Evolutionary conservation across 2,797 vertebrate genomes (phyloP).

Genomic region (Diglossa cyanea): DNA sequence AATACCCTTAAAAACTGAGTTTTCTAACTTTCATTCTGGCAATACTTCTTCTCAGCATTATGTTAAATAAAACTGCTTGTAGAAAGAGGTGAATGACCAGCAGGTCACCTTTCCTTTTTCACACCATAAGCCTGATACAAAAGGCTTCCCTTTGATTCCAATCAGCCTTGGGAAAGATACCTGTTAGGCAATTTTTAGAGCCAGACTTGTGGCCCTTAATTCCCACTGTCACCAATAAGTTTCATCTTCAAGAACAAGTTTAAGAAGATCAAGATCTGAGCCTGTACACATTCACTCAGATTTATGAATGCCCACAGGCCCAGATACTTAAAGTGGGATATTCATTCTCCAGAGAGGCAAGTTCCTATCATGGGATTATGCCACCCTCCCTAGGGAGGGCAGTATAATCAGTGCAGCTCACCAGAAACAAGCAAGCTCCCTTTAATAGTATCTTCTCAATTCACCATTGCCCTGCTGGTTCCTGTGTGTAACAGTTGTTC

Average conservation of each 20-base stretch:
- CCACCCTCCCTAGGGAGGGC: background rate
- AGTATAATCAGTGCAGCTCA: background rate
- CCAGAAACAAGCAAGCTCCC: background rate
- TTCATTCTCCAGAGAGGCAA: background rate
- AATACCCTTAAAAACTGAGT: background rate
- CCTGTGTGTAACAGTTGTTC: background rate
- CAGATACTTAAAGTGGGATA: background rate
- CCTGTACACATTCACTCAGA: background rate
- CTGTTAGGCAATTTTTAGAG: background rate
- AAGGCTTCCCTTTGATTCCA: background rate
- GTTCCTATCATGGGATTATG: background rate
- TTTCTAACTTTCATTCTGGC: background rate
- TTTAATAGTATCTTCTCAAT: background rate
- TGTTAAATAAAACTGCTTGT: background rate
- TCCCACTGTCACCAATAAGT: background rate
- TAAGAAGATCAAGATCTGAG: background rate
- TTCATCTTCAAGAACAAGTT: background rate
- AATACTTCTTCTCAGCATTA: background rate
- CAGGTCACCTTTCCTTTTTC: background rate
- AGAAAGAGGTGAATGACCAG: background rate
- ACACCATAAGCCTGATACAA: background rate
- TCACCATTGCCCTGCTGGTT: background rate
- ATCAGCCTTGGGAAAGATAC: background rate
- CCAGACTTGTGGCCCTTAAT: background rate
- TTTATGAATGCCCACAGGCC: background rate